phyloP scores from a whole-genome alignment of 2,113 vertebrate species.

The Narcine bancroftii region DNA sequence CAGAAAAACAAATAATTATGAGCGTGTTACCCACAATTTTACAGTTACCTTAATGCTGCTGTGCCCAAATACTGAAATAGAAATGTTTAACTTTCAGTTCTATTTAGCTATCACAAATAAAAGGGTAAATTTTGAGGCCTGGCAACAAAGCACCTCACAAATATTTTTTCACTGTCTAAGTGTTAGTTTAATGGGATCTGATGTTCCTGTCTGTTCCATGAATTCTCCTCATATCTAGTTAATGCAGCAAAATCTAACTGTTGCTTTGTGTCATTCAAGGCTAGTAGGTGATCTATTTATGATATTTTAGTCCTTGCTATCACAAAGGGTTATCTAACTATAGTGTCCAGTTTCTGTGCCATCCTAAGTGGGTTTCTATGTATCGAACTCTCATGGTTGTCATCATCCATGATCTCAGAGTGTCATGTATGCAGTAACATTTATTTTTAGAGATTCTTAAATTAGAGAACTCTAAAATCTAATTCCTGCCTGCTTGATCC shows the following conservation, averaged over 20 bases:
- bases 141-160: background rate
- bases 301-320: background rate
- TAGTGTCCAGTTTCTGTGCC: background rate
- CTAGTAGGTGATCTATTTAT: background rate
- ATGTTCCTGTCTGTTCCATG: background rate
- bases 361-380: background rate
- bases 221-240: background rate
- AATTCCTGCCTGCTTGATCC: background rate
- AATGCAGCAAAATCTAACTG: background rate
- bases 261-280: too few relatives aligned
- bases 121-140: background rate
- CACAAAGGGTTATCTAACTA: background rate
- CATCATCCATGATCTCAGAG: background rate
- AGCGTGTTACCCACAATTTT: background rate
- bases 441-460: background rate
- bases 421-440: too few relatives aligned
- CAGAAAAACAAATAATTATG: background rate
- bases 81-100: background rate
- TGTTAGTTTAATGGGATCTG: background rate
- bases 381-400: background rate
- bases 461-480: background rate
- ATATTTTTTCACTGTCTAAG: background rate
- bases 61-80: background rate
- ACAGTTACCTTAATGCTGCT: background rate
- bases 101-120: background rate